phyloP scores from a whole-genome alignment of 2,113 vertebrate species.

The Odontophorus gujanensis region DNA sequence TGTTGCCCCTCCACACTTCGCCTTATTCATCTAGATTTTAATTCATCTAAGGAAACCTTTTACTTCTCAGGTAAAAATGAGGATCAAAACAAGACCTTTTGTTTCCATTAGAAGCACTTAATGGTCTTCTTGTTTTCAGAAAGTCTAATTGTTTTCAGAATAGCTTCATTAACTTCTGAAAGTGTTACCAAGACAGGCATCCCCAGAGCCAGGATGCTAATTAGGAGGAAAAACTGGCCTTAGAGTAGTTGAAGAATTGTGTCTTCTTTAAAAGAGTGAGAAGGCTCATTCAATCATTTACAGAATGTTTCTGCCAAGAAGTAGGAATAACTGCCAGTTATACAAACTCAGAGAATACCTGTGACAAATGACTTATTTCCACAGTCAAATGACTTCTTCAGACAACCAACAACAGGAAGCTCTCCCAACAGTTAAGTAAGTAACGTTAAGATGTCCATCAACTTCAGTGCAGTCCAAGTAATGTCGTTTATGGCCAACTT shows the following conservation, averaged over 20 bases:
- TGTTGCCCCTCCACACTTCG: background rate
- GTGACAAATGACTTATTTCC: constrained; percentile 21
- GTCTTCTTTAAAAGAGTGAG: background rate
- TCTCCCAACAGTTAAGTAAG: background rate
- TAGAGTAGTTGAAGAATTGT: constrained; percentile 36
- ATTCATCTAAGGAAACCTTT: constrained; percentile 54
- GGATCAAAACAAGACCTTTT: constrained; percentile 33
- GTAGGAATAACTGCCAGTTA: constrained; percentile 14
- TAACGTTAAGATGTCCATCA: background rate
- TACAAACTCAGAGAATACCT: constrained; percentile 9
- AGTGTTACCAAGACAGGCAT: constrained; percentile 50
- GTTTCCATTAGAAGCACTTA: constrained; percentile 48
- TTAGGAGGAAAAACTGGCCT: constrained; percentile 65
- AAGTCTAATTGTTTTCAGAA: constrained; percentile 69
- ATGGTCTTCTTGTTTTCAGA: constrained; percentile 19
- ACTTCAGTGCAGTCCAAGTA: background rate
- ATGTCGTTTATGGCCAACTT: background rate
- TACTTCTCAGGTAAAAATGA: constrained; percentile 31
- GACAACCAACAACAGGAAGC: background rate
- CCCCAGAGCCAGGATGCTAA: constrained; percentile 66
- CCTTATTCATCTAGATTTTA: constrained; percentile 13
- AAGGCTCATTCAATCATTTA: constrained; percentile 26
- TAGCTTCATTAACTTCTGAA: constrained; percentile 70
- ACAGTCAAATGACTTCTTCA: constrained; percentile 17
- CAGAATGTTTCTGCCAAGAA: constrained; percentile 18